Conservation (phyloP, 2,113 vertebrate species). For the Osmerus eperlanus region DNA sequence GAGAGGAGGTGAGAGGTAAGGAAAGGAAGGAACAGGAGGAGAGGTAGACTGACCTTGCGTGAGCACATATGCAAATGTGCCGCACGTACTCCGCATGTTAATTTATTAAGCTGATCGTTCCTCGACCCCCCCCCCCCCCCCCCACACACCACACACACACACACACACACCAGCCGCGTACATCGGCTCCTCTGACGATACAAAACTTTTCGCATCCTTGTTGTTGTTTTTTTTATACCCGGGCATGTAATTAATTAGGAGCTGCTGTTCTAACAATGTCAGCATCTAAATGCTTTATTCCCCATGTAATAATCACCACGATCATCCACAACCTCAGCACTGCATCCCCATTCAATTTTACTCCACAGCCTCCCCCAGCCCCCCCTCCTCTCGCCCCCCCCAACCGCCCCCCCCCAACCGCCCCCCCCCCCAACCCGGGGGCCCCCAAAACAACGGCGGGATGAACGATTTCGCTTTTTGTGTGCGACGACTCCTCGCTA, state of each 20-base stretch:
- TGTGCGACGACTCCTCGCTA: slow-evolving; percentile 43
- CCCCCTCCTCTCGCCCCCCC: slow-evolving; percentile 15
- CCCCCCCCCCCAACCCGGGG: neutral
- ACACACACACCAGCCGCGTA: no score
- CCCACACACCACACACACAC: no score
- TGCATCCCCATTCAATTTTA: slow-evolving; percentile 44
- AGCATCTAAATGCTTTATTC: slow-evolving; percentile 46
- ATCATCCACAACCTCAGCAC: slow-evolving; percentile 25
- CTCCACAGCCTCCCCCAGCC: slow-evolving; percentile 25
- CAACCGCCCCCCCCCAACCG: no score
- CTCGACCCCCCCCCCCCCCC: no score
- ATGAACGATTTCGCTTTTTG: slow-evolving; percentile 44
- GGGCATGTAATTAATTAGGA: slow-evolving; percentile 41
- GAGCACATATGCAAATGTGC: no score
- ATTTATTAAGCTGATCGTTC: no score
- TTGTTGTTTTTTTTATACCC: slow-evolving; percentile 6
- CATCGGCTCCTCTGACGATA: no score
- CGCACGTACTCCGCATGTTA: no score
- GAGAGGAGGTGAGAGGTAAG: no score
- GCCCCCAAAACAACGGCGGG: slow-evolving; percentile 37
- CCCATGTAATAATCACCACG: slow-evolving; percentile 41
- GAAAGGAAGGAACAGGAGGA: no score
- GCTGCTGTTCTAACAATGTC: slow-evolving; percentile 49
- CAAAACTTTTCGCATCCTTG: no score
- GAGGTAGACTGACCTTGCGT: no score